Percentiles rank a stretch among this genome's conserved stretches.
These are phyloP conservation scores for Eolophus roseicapilla DNA, from an alignment of 2,113 vertebrate species.

Conservation along the genomic window DNA sequence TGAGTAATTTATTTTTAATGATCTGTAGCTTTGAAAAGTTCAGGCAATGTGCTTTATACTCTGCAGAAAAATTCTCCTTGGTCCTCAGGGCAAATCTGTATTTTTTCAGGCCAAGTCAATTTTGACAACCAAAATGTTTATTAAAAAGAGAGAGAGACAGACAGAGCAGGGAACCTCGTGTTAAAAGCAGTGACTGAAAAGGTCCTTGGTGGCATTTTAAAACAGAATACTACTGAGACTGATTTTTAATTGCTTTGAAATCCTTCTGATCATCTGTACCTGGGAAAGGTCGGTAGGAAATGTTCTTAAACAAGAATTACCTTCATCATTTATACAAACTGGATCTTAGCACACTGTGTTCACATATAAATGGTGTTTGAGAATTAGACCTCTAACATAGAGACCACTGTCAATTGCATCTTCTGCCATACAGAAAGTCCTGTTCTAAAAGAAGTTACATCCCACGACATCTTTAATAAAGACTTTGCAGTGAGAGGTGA, in stretches of 20 bases:
- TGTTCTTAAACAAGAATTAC: not conserved
- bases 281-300: not conserved
- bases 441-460: not conserved
- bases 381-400: not conserved
- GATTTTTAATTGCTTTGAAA: conserved; percentile 24
- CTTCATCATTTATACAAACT: not conserved
- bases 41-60: not conserved
- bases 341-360: not conserved
- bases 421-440: not conserved
- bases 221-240: not conserved
- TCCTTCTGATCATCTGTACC: not conserved
- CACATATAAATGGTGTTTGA: not conserved
- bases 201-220: not conserved
- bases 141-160: not conserved
- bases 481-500: not conserved
- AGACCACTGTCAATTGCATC: accelerated
- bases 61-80: not conserved
- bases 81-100: not conserved
- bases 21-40: conserved; percentile 19
- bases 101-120: conserved; percentile 9
- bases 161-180: not conserved
- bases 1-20: conserved; percentile 49
- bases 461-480: not conserved
- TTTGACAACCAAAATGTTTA: conserved; percentile 16
- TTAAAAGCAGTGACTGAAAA: not conserved